Base-by-base conservation (phyloP, 92 coral and sea anemone genomes). In the Actinostola sp. region DNA sequence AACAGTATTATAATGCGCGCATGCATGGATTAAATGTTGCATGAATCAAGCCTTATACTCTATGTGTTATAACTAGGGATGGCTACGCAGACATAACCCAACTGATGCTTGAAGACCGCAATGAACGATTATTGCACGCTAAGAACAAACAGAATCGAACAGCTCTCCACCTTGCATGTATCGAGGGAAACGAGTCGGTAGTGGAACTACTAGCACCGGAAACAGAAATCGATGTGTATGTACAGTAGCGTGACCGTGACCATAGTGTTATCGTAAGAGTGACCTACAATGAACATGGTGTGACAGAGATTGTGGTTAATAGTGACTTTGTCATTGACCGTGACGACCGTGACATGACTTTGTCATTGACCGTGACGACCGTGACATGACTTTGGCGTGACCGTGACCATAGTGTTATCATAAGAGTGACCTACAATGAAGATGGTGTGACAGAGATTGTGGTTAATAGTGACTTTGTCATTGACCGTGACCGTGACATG, bases 121-220 rank as follows among this genome's bases (percentile, higher is more conserved):
- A 78, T 27, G 84, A 78, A 27, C 59, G 70, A 16, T 39, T 78
- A 5, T 10, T 78, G 14, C 68, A 68, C 69, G 84, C 75, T 24
- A 56, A 58, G 39, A 78, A 78, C 77, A 68, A 57, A 23, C 70
- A 78, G 63, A 56, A 78, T 35, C 76, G 84, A 10, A 78, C 84
- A 10, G 76, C 84, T 35, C 76, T 78, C 6, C 84, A 78, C 49
- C 84, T 78, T 35, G 84, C 84, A 20, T 78, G 84, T 31, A 70
- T 42, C 57, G 84, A 78, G 61, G 77, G 84, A 0, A 73, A 78
- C 53, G 64, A 67, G 36, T 54, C 69, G n/a, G 84, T 67, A 38
- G 76, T 70, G n/a, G 71, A 69, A 27, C 60, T 78, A 17, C 62
- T 78, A 14, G 77, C 64, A 33, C 41, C 77, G 33, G 84, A 78